A percentile compares a stretch with the other conserved stretches of the same genome.
phyloP scores from a whole-genome alignment of 2,797 vertebrate genomes.

The Pteronotus mesoamericanus region DNA sequence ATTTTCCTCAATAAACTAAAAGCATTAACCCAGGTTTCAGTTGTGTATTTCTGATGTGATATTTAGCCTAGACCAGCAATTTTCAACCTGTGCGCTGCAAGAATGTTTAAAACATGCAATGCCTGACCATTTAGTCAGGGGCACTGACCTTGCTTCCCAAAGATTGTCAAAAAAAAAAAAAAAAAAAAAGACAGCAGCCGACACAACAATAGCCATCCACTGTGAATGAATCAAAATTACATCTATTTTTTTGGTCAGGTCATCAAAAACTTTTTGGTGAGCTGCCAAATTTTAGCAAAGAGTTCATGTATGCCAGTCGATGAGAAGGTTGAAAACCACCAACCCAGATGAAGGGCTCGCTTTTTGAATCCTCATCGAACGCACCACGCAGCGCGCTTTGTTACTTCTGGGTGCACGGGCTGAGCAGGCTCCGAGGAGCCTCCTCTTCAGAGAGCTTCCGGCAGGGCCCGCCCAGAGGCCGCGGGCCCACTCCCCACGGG shows the following conservation, averaged over 20 bases:
- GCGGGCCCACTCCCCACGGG: no score
- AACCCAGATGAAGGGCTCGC: neutral
- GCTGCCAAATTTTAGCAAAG: neutral
- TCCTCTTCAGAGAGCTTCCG: neutral
- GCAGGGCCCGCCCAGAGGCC: neutral
- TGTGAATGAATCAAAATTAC: neutral
- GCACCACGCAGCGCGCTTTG: neutral
- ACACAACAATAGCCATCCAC: neutral
- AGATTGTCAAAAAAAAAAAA: neutral
- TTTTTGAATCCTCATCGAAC: neutral
- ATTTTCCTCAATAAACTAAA: neutral
- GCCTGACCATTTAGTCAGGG: neutral
- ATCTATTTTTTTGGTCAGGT: neutral
- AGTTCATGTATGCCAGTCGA: neutral
- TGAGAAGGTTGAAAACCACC: neutral
- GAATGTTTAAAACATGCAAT: fast-evolving
- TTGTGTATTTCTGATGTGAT: neutral
- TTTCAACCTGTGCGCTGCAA: fast-evolving
- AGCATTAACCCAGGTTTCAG: neutral
- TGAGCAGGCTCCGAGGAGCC: neutral
- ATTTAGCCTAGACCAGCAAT: neutral
- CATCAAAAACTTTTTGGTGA: neutral
- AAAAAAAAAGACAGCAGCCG: neutral
- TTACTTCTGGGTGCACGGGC: neutral
- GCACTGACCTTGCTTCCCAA: neutral